Evolutionary conservation across 2,113 vertebrate species (phyloP).

Genomic region (Uria lomvia): DNA sequence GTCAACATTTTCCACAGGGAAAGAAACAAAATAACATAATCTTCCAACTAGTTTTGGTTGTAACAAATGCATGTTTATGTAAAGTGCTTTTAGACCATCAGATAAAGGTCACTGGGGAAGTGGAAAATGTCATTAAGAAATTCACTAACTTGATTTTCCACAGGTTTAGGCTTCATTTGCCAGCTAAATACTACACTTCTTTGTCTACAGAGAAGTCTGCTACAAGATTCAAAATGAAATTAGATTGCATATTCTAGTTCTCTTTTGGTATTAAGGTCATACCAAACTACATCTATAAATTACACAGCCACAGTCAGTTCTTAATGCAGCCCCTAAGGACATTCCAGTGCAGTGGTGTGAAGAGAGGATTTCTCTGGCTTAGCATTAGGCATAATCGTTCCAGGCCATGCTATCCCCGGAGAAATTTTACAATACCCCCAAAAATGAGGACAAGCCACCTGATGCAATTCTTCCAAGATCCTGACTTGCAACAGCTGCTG

Average conservation of each 20-base stretch:
- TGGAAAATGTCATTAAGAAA: slow-evolving; percentile 56
- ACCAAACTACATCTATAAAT: slow-evolving; percentile 55
- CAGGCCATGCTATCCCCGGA: background rate
- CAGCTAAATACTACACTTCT: slow-evolving; percentile 36
- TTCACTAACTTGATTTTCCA: slow-evolving; percentile 57
- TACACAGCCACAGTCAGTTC: slow-evolving; percentile 22
- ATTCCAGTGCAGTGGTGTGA: background rate
- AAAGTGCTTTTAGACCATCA: slow-evolving; percentile 48
- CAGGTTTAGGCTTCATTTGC: slow-evolving; percentile 55
- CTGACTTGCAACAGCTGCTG: background rate
- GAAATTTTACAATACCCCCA: background rate
- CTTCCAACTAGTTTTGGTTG: slow-evolving; percentile 4
- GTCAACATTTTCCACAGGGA: slow-evolving; percentile 1
- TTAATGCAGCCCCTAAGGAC: slow-evolving; percentile 50
- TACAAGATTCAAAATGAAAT: slow-evolving; percentile 58
- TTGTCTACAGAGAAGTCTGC: slow-evolving; percentile 19
- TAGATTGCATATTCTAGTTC: slow-evolving; percentile 52
- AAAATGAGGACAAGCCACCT: background rate
- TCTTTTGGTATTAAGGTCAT: slow-evolving; percentile 61
- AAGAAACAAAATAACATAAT: slow-evolving; percentile 20
- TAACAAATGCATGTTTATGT: slow-evolving; percentile 29
- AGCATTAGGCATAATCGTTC: slow-evolving; percentile 14
- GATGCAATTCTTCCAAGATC: background rate
- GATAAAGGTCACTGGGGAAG: slow-evolving; percentile 52
- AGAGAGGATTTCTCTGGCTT: slow-evolving; percentile 50